Evolutionary conservation across 2,113 vertebrate species (phyloP), one percentile per base, ranked within the genome.

Genomic region (Nothoprocta perdicaria): DNA sequence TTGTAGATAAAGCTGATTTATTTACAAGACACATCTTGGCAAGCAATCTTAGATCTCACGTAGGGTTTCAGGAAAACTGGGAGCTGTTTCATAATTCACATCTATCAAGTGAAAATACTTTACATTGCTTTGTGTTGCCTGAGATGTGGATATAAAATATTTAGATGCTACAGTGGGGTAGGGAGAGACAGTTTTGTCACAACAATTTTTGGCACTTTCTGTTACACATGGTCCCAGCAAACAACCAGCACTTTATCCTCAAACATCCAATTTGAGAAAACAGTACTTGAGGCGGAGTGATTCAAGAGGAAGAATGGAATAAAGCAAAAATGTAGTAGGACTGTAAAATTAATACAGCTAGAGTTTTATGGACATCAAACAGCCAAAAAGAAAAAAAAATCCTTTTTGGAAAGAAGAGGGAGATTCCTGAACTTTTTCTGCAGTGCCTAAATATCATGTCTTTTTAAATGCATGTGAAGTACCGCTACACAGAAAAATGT

Each of bases 71-170:
- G 91, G 45, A 96, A 97, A 96, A 95, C 31, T 78, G 78, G 89
- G 83, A 93, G 13, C 46, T 91, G 38, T 96, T 97, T 97, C 94
- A 97, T 97, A 96, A 95, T 97, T 97, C 90, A 95, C 89, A 91
- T n/a, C 63, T 93, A 89, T 96, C 95, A 97, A 97, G 88, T 88
- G 52, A 93, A 97, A 96, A 87, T 79, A 84, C 57, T 97, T 97
- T 93, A 80, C 88, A 86, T 96, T 86, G 71, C 50, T 95, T 94
- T 96, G 88, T 93, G 90, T 94, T 95, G 81, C 69, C 75, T 95
- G 74, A 29, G 73, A 43, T 87, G 38, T 27, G 10, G 50, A 68
- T 74, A 97, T 97, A 74, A 97, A 98, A 97, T 96, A 98, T 96
- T 97, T 92, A 97, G 81, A 88, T n/a, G 40, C 19, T 57, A 80